phyloP scores from a whole-genome alignment of 2,888 invertebrate species.

The Caenorhabditis imperialis region DNA sequence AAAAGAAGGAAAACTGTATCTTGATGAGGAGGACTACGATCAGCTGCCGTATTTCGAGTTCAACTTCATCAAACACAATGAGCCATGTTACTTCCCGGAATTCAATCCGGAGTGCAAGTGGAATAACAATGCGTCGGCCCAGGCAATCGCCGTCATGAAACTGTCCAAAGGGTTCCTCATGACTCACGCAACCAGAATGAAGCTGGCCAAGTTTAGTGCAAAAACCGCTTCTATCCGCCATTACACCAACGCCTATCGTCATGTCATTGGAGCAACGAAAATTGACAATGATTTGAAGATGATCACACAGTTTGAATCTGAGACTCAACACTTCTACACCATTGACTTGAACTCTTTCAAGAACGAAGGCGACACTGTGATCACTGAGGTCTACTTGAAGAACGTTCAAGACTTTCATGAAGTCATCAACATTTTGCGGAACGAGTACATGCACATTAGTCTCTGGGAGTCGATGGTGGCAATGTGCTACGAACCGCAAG shows the following conservation, averaged over 20 bases:
- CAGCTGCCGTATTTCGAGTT: conserved; percentile 23
- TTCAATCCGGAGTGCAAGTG: neutral
- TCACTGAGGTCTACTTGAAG: conserved; percentile 25
- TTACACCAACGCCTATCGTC: conserved; percentile 33
- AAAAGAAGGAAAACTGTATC: neutral
- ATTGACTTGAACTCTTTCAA: conserved; percentile 1
- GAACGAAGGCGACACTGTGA: conserved; percentile 21
- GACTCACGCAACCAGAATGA: conserved; percentile 9
- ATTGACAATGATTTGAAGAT: neutral
- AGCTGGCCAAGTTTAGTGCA: conserved; percentile 10
- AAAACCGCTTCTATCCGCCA: conserved; percentile 11
- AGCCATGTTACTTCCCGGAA: conserved; percentile 1
- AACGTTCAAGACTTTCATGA: conserved; percentile 32
- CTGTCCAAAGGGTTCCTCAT: conserved; percentile 18
- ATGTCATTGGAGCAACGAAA: conserved; percentile 5
- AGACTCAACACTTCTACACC: conserved; percentile 18
- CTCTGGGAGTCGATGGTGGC: conserved; percentile 34
- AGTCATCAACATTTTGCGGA: conserved; percentile 14
- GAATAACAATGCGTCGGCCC: neutral
- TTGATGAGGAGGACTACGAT: conserved; percentile 6
- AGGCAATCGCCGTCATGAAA: conserved; percentile 12
- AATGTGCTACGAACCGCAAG: conserved; percentile 17
- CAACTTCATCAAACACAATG: conserved; percentile 5
- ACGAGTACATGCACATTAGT: conserved; percentile 31
- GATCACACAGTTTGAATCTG: conserved; percentile 30